These are phyloP conservation scores for Protomyctophum bolini DNA, from an alignment of 2,113 vertebrate genomes.

Conservation along the genomic window DNA sequence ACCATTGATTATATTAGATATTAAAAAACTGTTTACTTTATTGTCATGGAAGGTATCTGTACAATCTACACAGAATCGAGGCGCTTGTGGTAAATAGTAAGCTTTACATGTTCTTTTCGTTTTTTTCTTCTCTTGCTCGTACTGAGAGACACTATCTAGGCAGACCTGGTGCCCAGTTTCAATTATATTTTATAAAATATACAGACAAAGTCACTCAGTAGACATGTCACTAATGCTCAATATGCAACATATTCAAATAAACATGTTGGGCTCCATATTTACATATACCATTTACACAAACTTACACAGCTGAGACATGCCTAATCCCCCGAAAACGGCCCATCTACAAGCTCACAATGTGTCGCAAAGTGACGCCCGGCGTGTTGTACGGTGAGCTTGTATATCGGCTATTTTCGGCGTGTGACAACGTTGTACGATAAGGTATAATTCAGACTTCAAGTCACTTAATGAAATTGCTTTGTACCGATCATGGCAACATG, in stretches of 20 bases:
- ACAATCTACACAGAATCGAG: slow-evolving; percentile 68
- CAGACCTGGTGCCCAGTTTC: slow-evolving; percentile 25
- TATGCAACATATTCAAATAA: slow-evolving; percentile 10
- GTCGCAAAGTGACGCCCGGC: no score
- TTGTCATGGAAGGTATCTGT: slow-evolving; percentile 65
- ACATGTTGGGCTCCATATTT: slow-evolving; percentile 54
- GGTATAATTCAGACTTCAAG: background rate
- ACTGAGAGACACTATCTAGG: slow-evolving; percentile 62
- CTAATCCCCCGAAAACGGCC: no score
- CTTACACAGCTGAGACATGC: slow-evolving; percentile 17
- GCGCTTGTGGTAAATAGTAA: slow-evolving; percentile 62
- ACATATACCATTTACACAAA: slow-evolving; percentile 60
- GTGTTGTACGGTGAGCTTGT: no score
- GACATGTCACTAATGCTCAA: slow-evolving; percentile 3
- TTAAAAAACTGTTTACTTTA: slow-evolving; percentile 70
- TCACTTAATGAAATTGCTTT: slow-evolving; percentile 11
- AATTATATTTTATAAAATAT: slow-evolving; percentile 29
- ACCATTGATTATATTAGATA: slow-evolving; percentile 5
- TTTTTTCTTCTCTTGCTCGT: background rate
- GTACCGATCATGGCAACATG: background rate
- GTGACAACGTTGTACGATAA: no score
- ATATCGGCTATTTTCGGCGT: no score
- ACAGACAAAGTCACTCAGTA: slow-evolving; percentile 14
- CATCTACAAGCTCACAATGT: no score
- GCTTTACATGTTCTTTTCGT: slow-evolving; percentile 10